Base-by-base conservation (phyloP, 2,113 vertebrate genomes). In the Prionailurus bengalensis region DNA sequence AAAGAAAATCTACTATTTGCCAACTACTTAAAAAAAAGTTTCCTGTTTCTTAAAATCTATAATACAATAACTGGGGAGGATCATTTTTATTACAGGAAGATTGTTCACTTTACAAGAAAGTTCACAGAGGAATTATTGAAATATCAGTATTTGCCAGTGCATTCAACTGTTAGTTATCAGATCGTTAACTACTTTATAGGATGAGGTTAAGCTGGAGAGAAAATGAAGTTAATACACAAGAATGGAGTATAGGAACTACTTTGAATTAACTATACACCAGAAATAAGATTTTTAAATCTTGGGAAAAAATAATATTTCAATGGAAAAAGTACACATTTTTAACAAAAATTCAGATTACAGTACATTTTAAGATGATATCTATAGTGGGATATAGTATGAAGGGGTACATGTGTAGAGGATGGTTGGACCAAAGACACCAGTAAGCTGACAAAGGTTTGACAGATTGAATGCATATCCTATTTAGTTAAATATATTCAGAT, bases 71-170 rank as follows among this genome's bases (percentile, higher is more conserved):
- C 12, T 36, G 17, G 78, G 79, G 42, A 93, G 71, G 42, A 89
- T 87, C 68, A 33, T 89, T 97, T 97, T 70, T 94, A 81, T 93
- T 93, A 33, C n/a, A 82, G n/a, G 70, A 36, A 94, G 1, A 80
- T 91, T 73, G n/a, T 91, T 83, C 84, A 89, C 48, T 78, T 88
- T 95, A 81, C 19, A 86, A 86, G 89, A 96, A 94, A 85, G 76
- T 92, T 96, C 82, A 96, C 45, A 89, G 53, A 92, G 71, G 82
- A 97, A 97, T 94, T 96, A 95, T 29, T 93, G 95, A 97, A 95
- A 95, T 96, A 95, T 73, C 73, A 96, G 91, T 91, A 39, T 81
- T 95, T 87, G 76, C 70, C 89, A 81, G 71, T 82, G 48, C 78
- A 93, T 93, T 95, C 95, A 97, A 36, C 68, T 94, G 51, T 91